Conservation (phyloP, 2,797 vertebrate species). For the Fistularia commersonii region DNA sequence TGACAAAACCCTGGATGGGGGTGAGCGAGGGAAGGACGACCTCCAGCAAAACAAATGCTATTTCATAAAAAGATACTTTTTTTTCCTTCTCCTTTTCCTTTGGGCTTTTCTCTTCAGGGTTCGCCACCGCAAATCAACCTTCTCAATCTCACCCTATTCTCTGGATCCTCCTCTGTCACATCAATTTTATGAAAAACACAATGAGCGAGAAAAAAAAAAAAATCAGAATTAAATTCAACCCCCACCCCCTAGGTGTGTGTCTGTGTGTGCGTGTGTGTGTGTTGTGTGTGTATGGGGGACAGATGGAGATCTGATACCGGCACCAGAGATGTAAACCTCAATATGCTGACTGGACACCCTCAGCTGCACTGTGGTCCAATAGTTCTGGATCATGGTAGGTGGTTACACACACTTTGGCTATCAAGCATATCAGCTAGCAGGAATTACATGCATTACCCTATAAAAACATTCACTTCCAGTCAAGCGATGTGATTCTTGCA, state of each 20-base stretch:
- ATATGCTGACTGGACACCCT: conserved; percentile 49
- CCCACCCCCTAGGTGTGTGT: no score
- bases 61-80: no score
- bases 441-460: conserved; percentile 32
- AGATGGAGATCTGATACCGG: conserved; percentile 55
- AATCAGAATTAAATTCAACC: no score
- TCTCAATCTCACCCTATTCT: no score
- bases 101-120: no score
- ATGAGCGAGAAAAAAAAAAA: no score
- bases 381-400: conserved; percentile 31
- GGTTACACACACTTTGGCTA: conserved; percentile 29
- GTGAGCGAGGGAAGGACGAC: not conserved
- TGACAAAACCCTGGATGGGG: conserved; percentile 18
- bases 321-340: conserved; percentile 47
- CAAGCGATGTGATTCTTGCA: no score
- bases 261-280: not conserved
- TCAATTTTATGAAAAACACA: no score
- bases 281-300: conserved; percentile 27
- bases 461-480: conserved; percentile 19
- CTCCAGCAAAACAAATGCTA: not conserved
- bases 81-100: no score
- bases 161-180: no score
- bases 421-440: conserved; percentile 50
- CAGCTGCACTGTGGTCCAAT: conserved; percentile 36
- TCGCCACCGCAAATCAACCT: no score